A percentile compares a stretch with the other conserved stretches of the same genome.
phyloP scores from a whole-genome alignment of 2,113 vertebrate genomes.

The Myrmecobius fasciatus region DNA sequence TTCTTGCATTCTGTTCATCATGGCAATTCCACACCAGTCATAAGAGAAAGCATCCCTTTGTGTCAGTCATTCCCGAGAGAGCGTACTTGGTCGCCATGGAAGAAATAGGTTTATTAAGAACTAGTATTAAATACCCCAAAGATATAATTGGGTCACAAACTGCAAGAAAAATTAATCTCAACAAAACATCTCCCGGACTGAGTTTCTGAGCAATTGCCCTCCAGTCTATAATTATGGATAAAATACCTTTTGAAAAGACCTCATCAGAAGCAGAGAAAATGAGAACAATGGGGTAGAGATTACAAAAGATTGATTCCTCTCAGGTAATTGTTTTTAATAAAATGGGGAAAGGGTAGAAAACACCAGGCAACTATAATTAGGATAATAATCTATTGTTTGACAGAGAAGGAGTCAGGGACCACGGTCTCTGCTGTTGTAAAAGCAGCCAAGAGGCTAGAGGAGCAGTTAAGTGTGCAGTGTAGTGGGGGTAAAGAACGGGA shows the following conservation, averaged over 20 bases:
- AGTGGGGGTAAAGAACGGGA: conserved; percentile 57
- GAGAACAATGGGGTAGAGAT: conserved; percentile 81
- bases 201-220: conserved; percentile 77
- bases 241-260: conserved; percentile 80
- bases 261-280: conserved; percentile 76
- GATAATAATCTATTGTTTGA: conserved; percentile 83
- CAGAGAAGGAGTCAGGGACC: conserved; percentile 64
- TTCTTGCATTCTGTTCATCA: too few relatives aligned
- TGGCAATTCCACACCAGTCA: not conserved
- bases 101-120: conserved; percentile 65
- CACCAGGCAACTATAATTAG: conserved; percentile 81
- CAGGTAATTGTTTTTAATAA: conserved; percentile 84
- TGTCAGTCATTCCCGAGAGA: conserved; percentile 34
- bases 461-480: conserved; percentile 50
- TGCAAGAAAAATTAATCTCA: conserved; percentile 73
- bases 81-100: conserved; percentile 43
- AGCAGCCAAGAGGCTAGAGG: conserved; percentile 75
- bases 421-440: conserved; percentile 68
- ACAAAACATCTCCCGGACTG: conserved; percentile 76
- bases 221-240: conserved; percentile 80
- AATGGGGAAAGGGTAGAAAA: conserved; percentile 82
- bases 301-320: conserved; percentile 80
- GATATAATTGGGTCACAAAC: conserved; percentile 62
- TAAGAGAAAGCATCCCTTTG: conserved; percentile 53
- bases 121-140: conserved; percentile 43